Conservation (phyloP, 2,888 invertebrate species). For the Synanthedon formicaeformis region DNA sequence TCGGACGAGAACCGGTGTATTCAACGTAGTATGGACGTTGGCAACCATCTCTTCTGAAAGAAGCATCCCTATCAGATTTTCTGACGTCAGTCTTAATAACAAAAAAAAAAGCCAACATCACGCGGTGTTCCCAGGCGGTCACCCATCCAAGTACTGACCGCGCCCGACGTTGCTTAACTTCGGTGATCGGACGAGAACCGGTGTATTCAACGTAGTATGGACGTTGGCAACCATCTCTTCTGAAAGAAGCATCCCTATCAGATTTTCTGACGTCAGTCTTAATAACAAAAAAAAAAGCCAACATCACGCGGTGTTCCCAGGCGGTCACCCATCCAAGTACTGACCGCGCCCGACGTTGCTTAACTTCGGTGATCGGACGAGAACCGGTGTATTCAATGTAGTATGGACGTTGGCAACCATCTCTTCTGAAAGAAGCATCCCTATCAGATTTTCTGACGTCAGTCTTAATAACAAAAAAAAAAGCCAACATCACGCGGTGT, state of each 20-base stretch:
- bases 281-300: too few species aligned
- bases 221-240: neutral
- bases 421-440: too few species aligned
- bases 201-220: constrained; percentile 20
- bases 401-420: too few species aligned
- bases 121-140: constrained; percentile 20
- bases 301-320: constrained; percentile 18
- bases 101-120: constrained; percentile 14
- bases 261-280: too few species aligned
- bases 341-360: constrained; percentile 36
- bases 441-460: too few species aligned
- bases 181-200: constrained; percentile 17
- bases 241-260: too few species aligned
- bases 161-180: constrained; percentile 17
- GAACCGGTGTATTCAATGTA: constrained; percentile 40
- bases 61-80: too few species aligned
- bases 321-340: constrained; percentile 14
- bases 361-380: constrained; percentile 46
- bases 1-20: constrained; percentile 44
- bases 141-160: constrained; percentile 16
- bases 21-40: constrained; percentile 51
- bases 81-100: too few species aligned
- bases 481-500: constrained; percentile 18
- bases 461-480: too few species aligned
- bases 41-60: too few species aligned